Evolutionary conservation across 2,888 invertebrate species (phyloP).

Genomic region (Brachynemurus nebulosus): DNA sequence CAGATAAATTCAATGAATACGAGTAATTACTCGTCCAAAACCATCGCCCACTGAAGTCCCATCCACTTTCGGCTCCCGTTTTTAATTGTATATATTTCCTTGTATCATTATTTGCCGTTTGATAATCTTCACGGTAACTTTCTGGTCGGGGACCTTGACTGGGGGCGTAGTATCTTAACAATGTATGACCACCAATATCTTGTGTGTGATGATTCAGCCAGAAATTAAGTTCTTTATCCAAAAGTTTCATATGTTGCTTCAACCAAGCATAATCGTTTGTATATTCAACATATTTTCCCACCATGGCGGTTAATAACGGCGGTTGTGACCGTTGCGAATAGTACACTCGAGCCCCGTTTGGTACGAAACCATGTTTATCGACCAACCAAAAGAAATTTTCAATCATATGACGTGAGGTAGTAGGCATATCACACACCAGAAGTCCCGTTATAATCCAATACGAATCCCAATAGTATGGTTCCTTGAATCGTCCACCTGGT

Average conservation of each 20-base stretch:
- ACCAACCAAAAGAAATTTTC: slow-evolving; percentile 60
- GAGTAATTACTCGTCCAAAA: not conserved
- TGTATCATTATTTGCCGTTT: slow-evolving; percentile 32
- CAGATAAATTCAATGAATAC: not conserved
- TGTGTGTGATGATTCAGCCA: slow-evolving; percentile 47
- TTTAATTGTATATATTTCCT: slow-evolving; percentile 56
- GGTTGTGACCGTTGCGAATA: slow-evolving; percentile 59
- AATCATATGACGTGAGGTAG: slow-evolving; percentile 60
- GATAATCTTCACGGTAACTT: slow-evolving; percentile 51
- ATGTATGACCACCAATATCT: slow-evolving; percentile 34
- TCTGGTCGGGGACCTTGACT: slow-evolving; percentile 57
- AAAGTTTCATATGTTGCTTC: slow-evolving; percentile 35
- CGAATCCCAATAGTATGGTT: slow-evolving; percentile 78
- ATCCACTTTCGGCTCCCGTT: slow-evolving; percentile 73
- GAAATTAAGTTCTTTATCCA: slow-evolving; percentile 50
- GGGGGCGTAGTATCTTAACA: slow-evolving; percentile 45
- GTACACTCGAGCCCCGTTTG: slow-evolving; percentile 73
- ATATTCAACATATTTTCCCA: slow-evolving; percentile 46
- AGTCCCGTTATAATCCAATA: slow-evolving; percentile 77
- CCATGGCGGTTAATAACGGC: slow-evolving; percentile 58
- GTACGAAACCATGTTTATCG: slow-evolving; percentile 51
- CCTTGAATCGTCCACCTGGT: slow-evolving; percentile 57
- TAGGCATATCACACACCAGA: slow-evolving; percentile 58
- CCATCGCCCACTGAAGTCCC: slow-evolving; percentile 81
- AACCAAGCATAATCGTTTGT: slow-evolving; percentile 53